These are phyloP conservation scores for Andrena haemorrhoa DNA, from an alignment of 2,888 invertebrate genomes.

Conservation along the genomic window DNA sequence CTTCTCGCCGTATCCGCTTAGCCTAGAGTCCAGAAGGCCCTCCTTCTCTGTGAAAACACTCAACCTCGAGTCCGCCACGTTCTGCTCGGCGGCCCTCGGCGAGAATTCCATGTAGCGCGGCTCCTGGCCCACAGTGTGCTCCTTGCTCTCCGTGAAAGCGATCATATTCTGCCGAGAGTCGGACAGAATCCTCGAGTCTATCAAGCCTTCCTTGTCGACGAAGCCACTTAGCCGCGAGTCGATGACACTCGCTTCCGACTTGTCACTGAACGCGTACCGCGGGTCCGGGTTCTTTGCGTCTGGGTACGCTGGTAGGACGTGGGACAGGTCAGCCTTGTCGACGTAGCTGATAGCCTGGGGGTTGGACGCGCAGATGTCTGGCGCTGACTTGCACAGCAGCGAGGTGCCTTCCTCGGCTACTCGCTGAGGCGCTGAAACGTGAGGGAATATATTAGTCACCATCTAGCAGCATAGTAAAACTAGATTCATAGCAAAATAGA, in stretches of 20 bases:
- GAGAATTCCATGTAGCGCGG: slow-evolving; percentile 78
- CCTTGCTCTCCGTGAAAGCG: slow-evolving; percentile 81
- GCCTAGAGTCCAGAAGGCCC: slow-evolving; percentile 72
- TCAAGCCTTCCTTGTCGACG: slow-evolving; percentile 82
- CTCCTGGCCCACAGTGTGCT: slow-evolving; percentile 77
- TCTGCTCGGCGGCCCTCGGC: slow-evolving; percentile 59
- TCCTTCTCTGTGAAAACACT: slow-evolving; percentile 78
- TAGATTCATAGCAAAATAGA: background rate
- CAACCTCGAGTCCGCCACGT: slow-evolving; percentile 70
- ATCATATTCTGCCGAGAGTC: slow-evolving; percentile 83
- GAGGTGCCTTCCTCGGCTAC: slow-evolving; percentile 83
- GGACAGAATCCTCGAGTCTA: slow-evolving; percentile 82
- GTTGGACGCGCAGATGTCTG: slow-evolving; percentile 83
- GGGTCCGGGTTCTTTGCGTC: slow-evolving; percentile 79
- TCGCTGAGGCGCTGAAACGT: slow-evolving; percentile 76
- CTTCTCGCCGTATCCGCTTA: slow-evolving; percentile 72
- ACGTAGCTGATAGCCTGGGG: slow-evolving; percentile 84
- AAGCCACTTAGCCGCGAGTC: slow-evolving; percentile 83
- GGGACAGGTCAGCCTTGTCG: slow-evolving; percentile 82
- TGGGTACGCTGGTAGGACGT: slow-evolving; percentile 82
- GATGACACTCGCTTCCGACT: slow-evolving; percentile 79
- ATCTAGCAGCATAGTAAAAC: too few species aligned
- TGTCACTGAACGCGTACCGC: slow-evolving; percentile 79
- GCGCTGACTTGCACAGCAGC: slow-evolving; percentile 82
- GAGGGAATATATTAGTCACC: background rate